These are phyloP conservation scores for Lutraria rhynchaena DNA, from an alignment of 1,140 invertebrate genomes.

Conservation along the genomic window DNA sequence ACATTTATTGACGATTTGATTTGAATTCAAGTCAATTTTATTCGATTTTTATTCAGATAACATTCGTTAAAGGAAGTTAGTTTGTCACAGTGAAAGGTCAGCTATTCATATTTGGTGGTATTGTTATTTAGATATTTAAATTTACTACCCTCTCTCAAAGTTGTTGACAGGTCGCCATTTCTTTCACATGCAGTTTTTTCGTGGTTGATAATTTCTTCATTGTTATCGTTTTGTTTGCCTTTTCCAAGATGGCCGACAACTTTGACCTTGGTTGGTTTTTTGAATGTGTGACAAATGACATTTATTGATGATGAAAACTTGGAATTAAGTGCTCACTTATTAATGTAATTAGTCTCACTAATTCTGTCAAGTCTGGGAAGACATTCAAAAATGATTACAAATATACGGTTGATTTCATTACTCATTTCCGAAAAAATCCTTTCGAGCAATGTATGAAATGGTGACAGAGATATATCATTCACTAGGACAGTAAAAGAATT, in stretches of 20 bases:
- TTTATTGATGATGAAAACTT: constrained; percentile 25
- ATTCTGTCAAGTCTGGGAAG: constrained; percentile 10
- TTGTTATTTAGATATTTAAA: too few relatives aligned
- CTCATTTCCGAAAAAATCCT: constrained; percentile 42
- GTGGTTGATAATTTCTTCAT: background rate
- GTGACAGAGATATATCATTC: constrained; percentile 50
- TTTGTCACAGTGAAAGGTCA: too few relatives aligned
- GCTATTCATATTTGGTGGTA: too few relatives aligned
- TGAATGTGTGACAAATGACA: constrained; percentile 39
- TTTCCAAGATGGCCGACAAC: background rate
- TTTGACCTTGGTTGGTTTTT: constrained; percentile 4
- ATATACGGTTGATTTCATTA: constrained; percentile 10
- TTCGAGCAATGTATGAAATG: constrained; percentile 46
- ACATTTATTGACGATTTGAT: too few relatives aligned
- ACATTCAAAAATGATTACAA: background rate
- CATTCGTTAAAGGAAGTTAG: too few relatives aligned
- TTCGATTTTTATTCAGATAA: too few relatives aligned
- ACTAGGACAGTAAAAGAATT: constrained; percentile 32
- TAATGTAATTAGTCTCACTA: constrained; percentile 22
- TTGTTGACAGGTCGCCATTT: too few relatives aligned
- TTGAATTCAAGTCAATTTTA: too few relatives aligned
- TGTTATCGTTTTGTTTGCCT: background rate
- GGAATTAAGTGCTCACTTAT: constrained; percentile 16
- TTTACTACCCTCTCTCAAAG: too few relatives aligned
- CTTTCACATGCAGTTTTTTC: too few relatives aligned